A percentile compares a stretch with the other conserved stretches of the same genome.
These are phyloP conservation scores for Patella depressa DNA, from an alignment of 2,888 invertebrate species.

Conservation along the genomic window DNA sequence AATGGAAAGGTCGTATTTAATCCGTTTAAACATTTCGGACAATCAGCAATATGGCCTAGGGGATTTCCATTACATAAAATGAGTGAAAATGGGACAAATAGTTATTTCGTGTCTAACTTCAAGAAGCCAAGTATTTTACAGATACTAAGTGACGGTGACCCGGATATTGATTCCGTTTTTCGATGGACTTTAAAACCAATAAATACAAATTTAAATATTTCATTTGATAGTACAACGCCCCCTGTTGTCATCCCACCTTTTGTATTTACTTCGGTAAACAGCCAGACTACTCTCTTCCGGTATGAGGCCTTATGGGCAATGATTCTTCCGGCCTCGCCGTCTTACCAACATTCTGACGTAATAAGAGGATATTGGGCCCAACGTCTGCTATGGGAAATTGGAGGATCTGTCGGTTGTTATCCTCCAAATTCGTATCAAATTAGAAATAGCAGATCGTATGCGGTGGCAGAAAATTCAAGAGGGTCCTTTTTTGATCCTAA, in stretches of 20 bases:
- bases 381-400: slow-evolving; percentile 49
- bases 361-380: slow-evolving; percentile 58
- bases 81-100: background rate
- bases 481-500: slow-evolving; percentile 28
- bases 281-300: slow-evolving; percentile 57
- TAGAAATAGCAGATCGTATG: slow-evolving; percentile 46
- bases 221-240: slow-evolving; percentile 53
- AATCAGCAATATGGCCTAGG: background rate
- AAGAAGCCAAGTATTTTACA: slow-evolving; percentile 51
- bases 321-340: slow-evolving; percentile 46
- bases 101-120: slow-evolving; percentile 29
- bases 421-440: slow-evolving; percentile 44
- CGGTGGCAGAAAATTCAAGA: slow-evolving; percentile 41
- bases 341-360: slow-evolving; percentile 54
- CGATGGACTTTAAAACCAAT: slow-evolving; percentile 45
- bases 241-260: slow-evolving; percentile 46
- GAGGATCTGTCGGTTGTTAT: slow-evolving; percentile 46
- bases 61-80: background rate
- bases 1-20: slow-evolving; percentile 18
- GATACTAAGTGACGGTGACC: slow-evolving; percentile 57
- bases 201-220: slow-evolving; percentile 35
- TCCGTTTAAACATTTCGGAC: background rate
- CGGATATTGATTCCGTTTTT: slow-evolving; percentile 61
- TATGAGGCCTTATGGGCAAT: slow-evolving; percentile 55
- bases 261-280: slow-evolving; percentile 52